A percentile compares a stretch with the other conserved stretches of the same genome.
phyloP scores from a whole-genome alignment of 2,888 invertebrate genomes.

The Ornithoptera priamus region DNA sequence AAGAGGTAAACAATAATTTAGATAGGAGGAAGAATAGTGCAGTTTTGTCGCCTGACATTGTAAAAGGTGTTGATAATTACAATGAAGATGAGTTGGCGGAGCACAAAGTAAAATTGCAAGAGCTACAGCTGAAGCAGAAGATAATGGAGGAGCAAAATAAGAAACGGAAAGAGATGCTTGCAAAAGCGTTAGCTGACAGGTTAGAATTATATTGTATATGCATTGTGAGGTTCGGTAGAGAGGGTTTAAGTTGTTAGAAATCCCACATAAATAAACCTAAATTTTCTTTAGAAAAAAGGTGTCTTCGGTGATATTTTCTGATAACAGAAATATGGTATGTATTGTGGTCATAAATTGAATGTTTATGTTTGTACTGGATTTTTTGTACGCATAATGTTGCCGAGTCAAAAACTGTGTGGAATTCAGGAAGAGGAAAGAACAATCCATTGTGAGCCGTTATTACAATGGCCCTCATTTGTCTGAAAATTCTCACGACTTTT shows the following conservation, averaged over 20 bases:
- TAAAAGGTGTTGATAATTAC: slow-evolving; percentile 58
- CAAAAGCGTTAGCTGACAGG: slow-evolving; percentile 87
- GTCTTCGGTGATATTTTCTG: too few relatives aligned
- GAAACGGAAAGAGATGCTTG: slow-evolving; percentile 85
- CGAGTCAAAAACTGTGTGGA: neutral
- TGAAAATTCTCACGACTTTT: slow-evolving; percentile 1
- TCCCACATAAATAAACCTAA: too few relatives aligned
- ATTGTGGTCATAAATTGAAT: neutral
- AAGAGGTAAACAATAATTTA: slow-evolving; percentile 27
- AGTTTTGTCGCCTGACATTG: slow-evolving; percentile 55
- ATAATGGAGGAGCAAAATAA: slow-evolving; percentile 90
- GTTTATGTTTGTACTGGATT: neutral
- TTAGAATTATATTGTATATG: slow-evolving; percentile 44
- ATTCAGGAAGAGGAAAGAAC: neutral
- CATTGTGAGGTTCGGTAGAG: too few relatives aligned
- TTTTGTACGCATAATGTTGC: neutral
- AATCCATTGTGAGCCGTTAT: neutral
- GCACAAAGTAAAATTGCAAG: slow-evolving; percentile 81
- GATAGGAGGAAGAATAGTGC: slow-evolving; percentile 42
- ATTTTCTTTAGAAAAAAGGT: too few relatives aligned
- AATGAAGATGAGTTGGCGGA: slow-evolving; percentile 59
- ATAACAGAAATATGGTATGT: too few relatives aligned
- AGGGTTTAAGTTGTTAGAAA: too few relatives aligned
- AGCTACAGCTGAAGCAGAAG: slow-evolving; percentile 85
- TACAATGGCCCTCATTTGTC: neutral